These are phyloP conservation scores for Drosophila quadrilineata DNA, from an alignment of 1,140 invertebrate genomes.

Conservation along the genomic window DNA sequence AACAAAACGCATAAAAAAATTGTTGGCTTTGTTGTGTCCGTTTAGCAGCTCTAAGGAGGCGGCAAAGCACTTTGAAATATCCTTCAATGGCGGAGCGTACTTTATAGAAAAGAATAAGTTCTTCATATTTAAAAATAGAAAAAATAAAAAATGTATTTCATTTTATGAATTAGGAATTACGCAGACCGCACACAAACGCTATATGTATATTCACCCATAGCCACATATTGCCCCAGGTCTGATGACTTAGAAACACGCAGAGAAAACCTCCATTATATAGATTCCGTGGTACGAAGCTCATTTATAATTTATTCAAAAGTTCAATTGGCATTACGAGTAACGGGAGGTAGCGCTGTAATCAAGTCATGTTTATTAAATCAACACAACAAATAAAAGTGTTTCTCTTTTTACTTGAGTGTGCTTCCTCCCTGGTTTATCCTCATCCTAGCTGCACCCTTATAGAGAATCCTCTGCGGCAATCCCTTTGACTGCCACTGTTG, in stretches of 20 bases:
- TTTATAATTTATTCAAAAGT: constrained; percentile 69
- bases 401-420: not conserved
- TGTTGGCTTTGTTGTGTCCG: constrained; percentile 42
- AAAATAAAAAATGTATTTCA: not conserved
- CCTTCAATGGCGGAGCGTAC: constrained; percentile 27
- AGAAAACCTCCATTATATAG: constrained; percentile 15
- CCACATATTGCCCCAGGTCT: constrained; percentile 37
- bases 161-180: not conserved
- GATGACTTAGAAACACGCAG: constrained; percentile 65
- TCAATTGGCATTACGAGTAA: constrained; percentile 28
- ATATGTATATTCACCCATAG: no score
- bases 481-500: constrained; percentile 18
- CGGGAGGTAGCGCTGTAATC: constrained; percentile 54
- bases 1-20: no score
- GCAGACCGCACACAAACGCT: constrained; percentile 41
- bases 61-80: constrained; percentile 60
- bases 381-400: constrained; percentile 43
- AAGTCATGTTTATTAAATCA: constrained; percentile 73
- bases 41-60: constrained; percentile 33
- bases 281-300: constrained; percentile 65
- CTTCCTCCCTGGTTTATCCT: not conserved
- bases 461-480: constrained; percentile 49
- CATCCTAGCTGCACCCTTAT: not conserved
- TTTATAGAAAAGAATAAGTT: constrained; percentile 5
- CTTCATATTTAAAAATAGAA: constrained; percentile 14